Evolutionary conservation across 2,113 vertebrate genomes (phyloP).

Genomic region (Myodes glareolus): DNA sequence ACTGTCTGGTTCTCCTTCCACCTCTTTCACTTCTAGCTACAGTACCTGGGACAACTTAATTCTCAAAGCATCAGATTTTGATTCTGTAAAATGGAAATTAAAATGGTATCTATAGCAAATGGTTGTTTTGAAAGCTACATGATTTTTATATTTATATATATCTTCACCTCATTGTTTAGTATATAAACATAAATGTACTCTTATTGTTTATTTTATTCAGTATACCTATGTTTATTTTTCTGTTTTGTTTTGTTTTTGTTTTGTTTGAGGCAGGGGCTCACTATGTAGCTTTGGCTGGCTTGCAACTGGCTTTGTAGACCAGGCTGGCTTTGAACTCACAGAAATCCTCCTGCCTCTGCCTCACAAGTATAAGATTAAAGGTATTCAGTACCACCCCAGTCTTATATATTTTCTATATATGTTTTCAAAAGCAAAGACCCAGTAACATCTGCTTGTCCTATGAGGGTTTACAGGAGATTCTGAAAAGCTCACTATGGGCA

Average conservation of each 20-base stretch:
- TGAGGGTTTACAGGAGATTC: background rate
- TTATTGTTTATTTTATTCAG: conserved; percentile 16
- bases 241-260: background rate
- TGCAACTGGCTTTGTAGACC: background rate
- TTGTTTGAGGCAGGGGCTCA: background rate
- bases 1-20: background rate
- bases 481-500: background rate
- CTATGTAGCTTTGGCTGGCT: background rate
- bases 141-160: background rate
- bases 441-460: background rate
- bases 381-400: background rate
- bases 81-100: background rate
- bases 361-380: background rate
- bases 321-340: background rate
- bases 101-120: background rate
- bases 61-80: conserved; percentile 30
- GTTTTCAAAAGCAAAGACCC: background rate
- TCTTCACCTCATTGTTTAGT: background rate
- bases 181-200: conserved; percentile 10
- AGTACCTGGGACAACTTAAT: background rate
- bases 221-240: background rate
- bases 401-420: background rate
- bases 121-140: background rate
- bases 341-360: background rate
- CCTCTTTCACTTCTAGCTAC: background rate